These are phyloP conservation scores for Anthopleura xanthogrammica DNA, from an alignment of 92 coral and sea anemone species.

Conservation along the genomic window DNA sequence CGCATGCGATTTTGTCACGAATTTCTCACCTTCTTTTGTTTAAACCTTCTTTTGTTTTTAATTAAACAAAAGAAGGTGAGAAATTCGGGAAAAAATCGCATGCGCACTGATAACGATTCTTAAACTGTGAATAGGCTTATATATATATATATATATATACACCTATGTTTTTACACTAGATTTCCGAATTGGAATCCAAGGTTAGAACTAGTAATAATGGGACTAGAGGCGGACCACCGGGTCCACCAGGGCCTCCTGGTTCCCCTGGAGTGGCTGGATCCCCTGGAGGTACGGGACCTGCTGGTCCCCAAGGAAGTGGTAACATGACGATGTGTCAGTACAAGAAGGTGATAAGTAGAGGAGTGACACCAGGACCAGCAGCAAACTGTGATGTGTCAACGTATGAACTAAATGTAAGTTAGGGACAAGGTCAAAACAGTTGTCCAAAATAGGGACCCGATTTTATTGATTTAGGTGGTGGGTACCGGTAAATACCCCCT, in stretches of 20 bases:
- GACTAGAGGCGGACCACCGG: conserved; percentile 2
- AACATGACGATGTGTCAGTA: conserved; percentile 32
- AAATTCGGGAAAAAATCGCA: too few relatives aligned
- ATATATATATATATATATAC: too few relatives aligned
- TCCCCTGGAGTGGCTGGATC: conserved; percentile 14
- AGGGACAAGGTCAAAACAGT: too few relatives aligned
- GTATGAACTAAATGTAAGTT: neutral
- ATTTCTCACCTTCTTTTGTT: too few relatives aligned
- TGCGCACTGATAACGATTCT: too few relatives aligned
- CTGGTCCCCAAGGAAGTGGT: conserved; percentile 36
- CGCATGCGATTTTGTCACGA: too few relatives aligned
- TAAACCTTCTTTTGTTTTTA: too few relatives aligned
- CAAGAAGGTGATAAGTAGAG: conserved; percentile 8
- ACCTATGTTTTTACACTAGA: neutral
- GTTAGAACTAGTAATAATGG: neutral
- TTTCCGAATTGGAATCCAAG: neutral
- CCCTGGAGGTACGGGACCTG: conserved; percentile 16
- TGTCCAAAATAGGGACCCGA: too few relatives aligned
- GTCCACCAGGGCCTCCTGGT: conserved; percentile 18
- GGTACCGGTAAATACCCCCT: too few relatives aligned
- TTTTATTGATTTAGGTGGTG: too few relatives aligned
- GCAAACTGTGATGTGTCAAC: conserved; percentile 14
- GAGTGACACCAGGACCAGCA: neutral
- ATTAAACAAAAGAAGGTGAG: too few relatives aligned
- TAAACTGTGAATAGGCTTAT: too few relatives aligned